Conservation (phyloP, 53 echinoderm and acorn worm species). For the Apostichopus leukothele region DNA sequence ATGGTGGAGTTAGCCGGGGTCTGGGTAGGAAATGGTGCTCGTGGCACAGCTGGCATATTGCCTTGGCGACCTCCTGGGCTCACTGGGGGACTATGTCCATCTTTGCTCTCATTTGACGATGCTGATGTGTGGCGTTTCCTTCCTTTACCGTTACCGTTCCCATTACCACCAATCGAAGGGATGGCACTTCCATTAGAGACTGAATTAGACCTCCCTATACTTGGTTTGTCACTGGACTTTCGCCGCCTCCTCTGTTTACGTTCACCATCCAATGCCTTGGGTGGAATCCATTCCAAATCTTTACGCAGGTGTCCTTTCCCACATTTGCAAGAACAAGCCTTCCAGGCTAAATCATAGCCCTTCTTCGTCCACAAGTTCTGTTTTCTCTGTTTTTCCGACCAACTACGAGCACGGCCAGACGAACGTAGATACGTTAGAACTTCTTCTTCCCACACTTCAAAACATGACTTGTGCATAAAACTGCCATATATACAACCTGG, state of each 20-base stretch:
- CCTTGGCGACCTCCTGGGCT: slow-evolving; percentile 61
- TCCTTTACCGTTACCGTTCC: slow-evolving; percentile 62
- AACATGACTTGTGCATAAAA: slow-evolving; percentile 94
- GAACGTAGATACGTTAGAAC: slow-evolving; percentile 91
- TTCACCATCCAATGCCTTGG: slow-evolving; percentile 62
- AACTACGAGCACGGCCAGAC: slow-evolving; percentile 92
- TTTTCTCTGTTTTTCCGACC: slow-evolving; percentile 98
- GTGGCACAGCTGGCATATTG: neutral
- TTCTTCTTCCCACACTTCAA: slow-evolving; percentile 90
- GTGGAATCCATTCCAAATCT: slow-evolving; percentile 96
- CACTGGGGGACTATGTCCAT: slow-evolving; percentile 75
- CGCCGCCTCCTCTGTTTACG: slow-evolving; percentile 73
- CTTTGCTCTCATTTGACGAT: slow-evolving; percentile 75
- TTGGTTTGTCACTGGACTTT: slow-evolving; percentile 96
- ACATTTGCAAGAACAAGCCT: slow-evolving; percentile 97
- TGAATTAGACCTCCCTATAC: slow-evolving; percentile 91
- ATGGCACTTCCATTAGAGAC: slow-evolving; percentile 55
- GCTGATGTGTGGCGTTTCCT: slow-evolving; percentile 89
- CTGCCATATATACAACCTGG: slow-evolving; percentile 77
- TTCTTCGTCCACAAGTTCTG: slow-evolving; percentile 99
- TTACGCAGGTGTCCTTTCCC: slow-evolving; percentile 95
- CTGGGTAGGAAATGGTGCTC: neutral
- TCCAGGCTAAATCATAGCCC: slow-evolving; percentile 98
- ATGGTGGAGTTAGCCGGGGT: neutral
- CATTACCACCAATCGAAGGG: slow-evolving; percentile 52